Evolutionary conservation across 2,113 vertebrate genomes (phyloP).

Genomic region (Prietella phreatophila): DNA sequence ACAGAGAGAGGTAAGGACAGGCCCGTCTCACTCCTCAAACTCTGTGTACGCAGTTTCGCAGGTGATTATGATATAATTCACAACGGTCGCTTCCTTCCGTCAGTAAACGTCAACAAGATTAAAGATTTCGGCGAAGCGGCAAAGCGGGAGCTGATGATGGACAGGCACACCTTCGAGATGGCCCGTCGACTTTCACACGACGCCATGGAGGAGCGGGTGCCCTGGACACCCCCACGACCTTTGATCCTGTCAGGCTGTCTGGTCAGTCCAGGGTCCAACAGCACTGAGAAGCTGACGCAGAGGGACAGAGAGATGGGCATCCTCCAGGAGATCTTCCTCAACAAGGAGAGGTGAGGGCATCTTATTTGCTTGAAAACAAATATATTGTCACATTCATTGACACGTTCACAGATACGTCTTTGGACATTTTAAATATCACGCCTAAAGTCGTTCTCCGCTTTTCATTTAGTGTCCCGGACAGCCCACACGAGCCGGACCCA

Average conservation of each 20-base stretch:
- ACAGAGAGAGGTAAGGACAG: slow-evolving; percentile 82
- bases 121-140: slow-evolving; percentile 95
- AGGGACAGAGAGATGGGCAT: slow-evolving; percentile 91
- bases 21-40: not conserved
- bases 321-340: slow-evolving; percentile 93
- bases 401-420: not conserved
- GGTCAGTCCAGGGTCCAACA: slow-evolving; percentile 78
- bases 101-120: slow-evolving; percentile 96
- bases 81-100: not conserved
- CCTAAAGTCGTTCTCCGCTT: not conserved
- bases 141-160: slow-evolving; percentile 90
- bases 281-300: slow-evolving; percentile 85
- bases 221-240: slow-evolving; percentile 80
- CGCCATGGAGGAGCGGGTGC: slow-evolving; percentile 90
- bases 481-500: slow-evolving; percentile 87
- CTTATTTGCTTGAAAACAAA: not conserved
- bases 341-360: slow-evolving; percentile 85
- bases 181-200: slow-evolving; percentile 88
- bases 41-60: not conserved
- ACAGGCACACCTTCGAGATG: slow-evolving; percentile 90
- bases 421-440: not conserved
- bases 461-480: slow-evolving; percentile 69
- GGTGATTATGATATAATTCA: not conserved
- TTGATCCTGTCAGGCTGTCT: slow-evolving; percentile 76
- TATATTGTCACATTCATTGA: too few relatives aligned